phyloP scores from a whole-genome alignment of 2,888 invertebrate genomes.

The Mythimna albipuncta region DNA sequence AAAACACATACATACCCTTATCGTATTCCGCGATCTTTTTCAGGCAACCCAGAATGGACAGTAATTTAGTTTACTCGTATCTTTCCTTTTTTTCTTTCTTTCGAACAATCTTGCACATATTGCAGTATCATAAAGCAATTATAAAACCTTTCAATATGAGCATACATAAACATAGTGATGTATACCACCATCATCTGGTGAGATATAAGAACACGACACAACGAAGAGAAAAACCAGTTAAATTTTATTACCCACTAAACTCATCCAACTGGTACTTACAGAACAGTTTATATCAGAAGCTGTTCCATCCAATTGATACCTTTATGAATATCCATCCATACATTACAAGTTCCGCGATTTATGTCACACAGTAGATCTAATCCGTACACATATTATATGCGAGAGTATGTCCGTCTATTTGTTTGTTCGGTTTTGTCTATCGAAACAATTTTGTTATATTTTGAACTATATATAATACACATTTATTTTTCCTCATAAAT shows the following conservation, averaged over 20 bases:
- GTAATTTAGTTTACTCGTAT: too few relatives aligned
- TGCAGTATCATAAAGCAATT: not conserved
- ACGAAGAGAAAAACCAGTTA: slow-evolving; percentile 36
- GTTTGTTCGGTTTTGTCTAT: not conserved
- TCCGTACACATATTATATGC: not conserved
- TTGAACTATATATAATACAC: too few relatives aligned
- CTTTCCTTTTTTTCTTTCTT: too few relatives aligned
- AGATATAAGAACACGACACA: not conserved
- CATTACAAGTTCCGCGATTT: slow-evolving; percentile 64
- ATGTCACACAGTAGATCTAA: slow-evolving; percentile 62
- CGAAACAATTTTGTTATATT: not conserved
- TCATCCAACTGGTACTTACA: slow-evolving; percentile 37
- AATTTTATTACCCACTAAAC: slow-evolving; percentile 42
- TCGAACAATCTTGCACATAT: not conserved
- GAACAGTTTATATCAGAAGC: slow-evolving; percentile 41
- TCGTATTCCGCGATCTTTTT: too few relatives aligned
- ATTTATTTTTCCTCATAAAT: too few relatives aligned
- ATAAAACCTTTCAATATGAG: not conserved
- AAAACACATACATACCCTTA: too few relatives aligned
- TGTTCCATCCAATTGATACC: slow-evolving; percentile 46
- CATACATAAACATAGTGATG: not conserved
- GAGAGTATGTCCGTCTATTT: not conserved
- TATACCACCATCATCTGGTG: not conserved
- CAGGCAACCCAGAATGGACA: too few relatives aligned
- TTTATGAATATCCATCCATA: slow-evolving; percentile 61